phyloP scores from a whole-genome alignment of 2,113 vertebrate genomes.

The Notechis scutatus region DNA sequence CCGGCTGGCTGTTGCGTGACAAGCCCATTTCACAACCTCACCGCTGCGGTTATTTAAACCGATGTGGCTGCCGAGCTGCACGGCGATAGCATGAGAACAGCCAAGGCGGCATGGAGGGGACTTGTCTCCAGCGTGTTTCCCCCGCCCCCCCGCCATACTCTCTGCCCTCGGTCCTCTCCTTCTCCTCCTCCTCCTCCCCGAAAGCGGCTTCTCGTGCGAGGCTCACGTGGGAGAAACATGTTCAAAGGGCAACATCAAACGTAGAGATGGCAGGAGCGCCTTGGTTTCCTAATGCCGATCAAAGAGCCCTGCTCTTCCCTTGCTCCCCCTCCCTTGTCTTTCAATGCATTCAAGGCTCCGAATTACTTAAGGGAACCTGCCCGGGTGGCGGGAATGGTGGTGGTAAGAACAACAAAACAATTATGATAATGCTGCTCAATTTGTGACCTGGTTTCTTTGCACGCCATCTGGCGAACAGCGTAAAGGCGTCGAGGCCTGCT shows the following conservation, averaged over 20 bases:
- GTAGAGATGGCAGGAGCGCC: background rate
- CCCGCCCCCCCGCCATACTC: too few species aligned
- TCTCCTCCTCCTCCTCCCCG: background rate
- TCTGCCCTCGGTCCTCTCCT: background rate
- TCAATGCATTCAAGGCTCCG: background rate
- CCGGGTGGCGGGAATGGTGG: background rate
- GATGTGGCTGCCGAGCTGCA: too few species aligned
- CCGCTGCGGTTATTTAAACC: slow-evolving; percentile 43
- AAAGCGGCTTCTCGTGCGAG: background rate
- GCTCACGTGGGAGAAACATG: slow-evolving; percentile 10
- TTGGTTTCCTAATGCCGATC: background rate
- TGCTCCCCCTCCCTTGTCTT: too few species aligned
- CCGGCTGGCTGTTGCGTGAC: slow-evolving; percentile 53
- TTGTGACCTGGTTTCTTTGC: background rate
- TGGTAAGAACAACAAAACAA: background rate
- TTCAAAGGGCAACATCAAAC: background rate
- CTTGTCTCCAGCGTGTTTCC: background rate
- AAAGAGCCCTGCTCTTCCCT: background rate
- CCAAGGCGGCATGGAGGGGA: slow-evolving; percentile 1
- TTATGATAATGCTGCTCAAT: background rate
- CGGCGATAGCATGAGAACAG: slow-evolving; percentile 29
- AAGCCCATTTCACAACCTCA: slow-evolving; percentile 18
- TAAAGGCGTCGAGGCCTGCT: background rate
- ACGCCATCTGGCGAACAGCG: background rate
- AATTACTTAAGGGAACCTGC: background rate